phyloP scores from a whole-genome alignment of 2,888 invertebrate genomes.

The Gnatocerus cornutus region DNA sequence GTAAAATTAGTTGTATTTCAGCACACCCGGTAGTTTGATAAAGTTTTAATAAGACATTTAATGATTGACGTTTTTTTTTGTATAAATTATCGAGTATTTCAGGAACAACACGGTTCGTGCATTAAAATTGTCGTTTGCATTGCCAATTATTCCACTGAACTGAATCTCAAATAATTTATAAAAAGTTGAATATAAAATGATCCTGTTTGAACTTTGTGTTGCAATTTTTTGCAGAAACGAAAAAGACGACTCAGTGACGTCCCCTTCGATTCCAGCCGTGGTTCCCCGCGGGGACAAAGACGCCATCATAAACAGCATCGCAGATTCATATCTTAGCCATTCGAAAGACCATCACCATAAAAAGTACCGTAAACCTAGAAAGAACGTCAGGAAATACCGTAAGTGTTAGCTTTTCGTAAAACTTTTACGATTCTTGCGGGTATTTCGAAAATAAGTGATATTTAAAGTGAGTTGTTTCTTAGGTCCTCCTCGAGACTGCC shows the following conservation, averaged over 20 bases:
- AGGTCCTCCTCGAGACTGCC: constrained; percentile 85
- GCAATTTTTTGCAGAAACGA: constrained; percentile 58
- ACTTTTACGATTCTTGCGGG: not conserved
- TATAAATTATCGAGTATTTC: too few species aligned
- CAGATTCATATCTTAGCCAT: constrained; percentile 77
- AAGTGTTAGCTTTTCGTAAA: constrained; percentile 62
- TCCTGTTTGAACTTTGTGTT: too few species aligned
- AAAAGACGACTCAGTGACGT: constrained; percentile 62
- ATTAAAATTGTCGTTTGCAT: too few species aligned
- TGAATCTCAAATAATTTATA: too few species aligned
- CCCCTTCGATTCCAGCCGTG: constrained; percentile 72
- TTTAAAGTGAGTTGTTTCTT: constrained; percentile 51
- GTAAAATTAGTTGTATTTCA: too few species aligned
- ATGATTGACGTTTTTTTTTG: too few species aligned
- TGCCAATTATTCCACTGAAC: too few species aligned
- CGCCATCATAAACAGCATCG: constrained; percentile 82
- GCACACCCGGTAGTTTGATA: too few species aligned
- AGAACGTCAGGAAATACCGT: constrained; percentile 70
- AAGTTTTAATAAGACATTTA: too few species aligned
- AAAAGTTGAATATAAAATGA: too few species aligned
- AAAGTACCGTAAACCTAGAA: constrained; percentile 69
- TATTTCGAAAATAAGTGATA: not conserved
- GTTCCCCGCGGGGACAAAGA: constrained; percentile 80
- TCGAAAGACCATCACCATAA: constrained; percentile 68
- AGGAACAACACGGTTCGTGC: too few species aligned